A percentile compares a stretch with the other conserved stretches of the same genome.
These are phyloP conservation scores for Leucophenga maculata DNA, from an alignment of 2,888 invertebrate genomes.

Conservation along the genomic window DNA sequence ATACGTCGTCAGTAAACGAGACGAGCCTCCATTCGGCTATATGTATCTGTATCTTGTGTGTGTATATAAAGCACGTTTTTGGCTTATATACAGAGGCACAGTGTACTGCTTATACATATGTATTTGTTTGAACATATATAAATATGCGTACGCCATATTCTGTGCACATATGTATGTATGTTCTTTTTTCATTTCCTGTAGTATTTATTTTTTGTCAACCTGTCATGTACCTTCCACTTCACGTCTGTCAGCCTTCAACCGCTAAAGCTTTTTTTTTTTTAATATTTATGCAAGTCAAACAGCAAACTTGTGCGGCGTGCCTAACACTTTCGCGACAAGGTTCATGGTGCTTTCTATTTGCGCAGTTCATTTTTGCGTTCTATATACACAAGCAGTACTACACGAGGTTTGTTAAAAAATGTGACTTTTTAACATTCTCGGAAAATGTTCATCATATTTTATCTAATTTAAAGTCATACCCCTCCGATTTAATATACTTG, in stretches of 20 bases:
- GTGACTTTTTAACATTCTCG: no score
- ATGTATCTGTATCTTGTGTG: slow-evolving; percentile 1
- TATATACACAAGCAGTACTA: background rate
- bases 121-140: background rate
- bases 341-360: background rate
- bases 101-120: background rate
- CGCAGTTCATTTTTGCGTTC: background rate
- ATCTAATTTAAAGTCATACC: no score
- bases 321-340: background rate
- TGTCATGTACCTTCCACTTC: no score
- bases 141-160: background rate
- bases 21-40: slow-evolving; percentile 43
- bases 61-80: background rate
- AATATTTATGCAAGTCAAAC: slow-evolving; percentile 8
- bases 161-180: background rate
- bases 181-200: background rate
- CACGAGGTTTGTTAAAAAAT: no score
- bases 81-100: background rate
- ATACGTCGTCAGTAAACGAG: slow-evolving; percentile 42
- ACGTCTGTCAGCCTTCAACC: background rate
- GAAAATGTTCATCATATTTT: no score
- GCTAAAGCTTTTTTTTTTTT: background rate
- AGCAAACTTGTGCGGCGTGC: no score
- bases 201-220: background rate
- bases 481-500: no score